Evolutionary conservation across 1,140 invertebrate genomes (phyloP), one percentile per base, ranked within the genome.

Genomic region (Eubasilissa regina): DNA sequence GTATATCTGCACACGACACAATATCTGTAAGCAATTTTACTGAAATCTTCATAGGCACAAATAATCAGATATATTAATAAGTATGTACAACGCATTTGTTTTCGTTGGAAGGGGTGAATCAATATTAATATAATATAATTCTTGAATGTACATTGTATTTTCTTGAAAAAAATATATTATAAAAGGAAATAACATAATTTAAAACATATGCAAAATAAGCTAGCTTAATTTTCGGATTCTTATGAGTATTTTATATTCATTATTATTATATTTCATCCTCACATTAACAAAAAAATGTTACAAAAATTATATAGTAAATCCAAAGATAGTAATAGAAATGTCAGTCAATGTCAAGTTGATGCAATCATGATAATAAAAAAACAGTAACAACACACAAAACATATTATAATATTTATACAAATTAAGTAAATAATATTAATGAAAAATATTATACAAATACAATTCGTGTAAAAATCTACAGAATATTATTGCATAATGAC

Each of bases 1-100:
- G 55, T 19, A 15, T n/a, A 47, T 45, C 44, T 47, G 43, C 64
- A 47, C n/a, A 68, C 25, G 64, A 48, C 64, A 68, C 60, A 25
- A 64, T 44, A 68, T 68, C 64, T 68, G 64, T 17, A 68, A 68
- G 44, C 64, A 68, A 68, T 68, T 68, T 45, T 68, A 68, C 19
- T 68, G 64, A 68, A 68, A 47, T 68, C 64, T 68, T 68, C 64
- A 68, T 68, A 48, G 64, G 64, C 64, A 68, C 64, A 68, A 68
- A 47, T 68, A 19, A 68, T 35, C 25, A 64, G 35, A 25, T 7
- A 13, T 44, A 64, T 25, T 0, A 58, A 58, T 19, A 19, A 58
- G 11, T 58, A 58, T 58, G 21, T 58, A 19, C 15, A 58, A 58
- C 55, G 17, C 11, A 58, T 58, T 58, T 58, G 17, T 35, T 35